Percentiles rank a stretch among this genome's conserved stretches.
phyloP scores from a whole-genome alignment of 1,140 invertebrate genomes.

The Hirudo medicinalis region DNA sequence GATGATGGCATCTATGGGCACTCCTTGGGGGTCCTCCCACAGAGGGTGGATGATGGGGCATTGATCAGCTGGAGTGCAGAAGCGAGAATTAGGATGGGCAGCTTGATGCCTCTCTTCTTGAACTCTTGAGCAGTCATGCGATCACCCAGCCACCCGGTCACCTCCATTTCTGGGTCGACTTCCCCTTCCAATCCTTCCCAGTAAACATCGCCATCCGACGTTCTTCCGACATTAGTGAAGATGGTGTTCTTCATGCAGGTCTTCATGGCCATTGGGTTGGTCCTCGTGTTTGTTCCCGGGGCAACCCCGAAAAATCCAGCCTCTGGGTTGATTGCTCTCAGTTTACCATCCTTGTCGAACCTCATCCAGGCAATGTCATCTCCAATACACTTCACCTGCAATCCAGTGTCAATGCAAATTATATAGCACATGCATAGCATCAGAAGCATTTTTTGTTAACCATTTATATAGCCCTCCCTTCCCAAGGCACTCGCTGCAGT shows the following conservation, averaged over 20 bases:
- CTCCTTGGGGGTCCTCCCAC: conserved; percentile 55
- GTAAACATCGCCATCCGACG: conserved; percentile 61
- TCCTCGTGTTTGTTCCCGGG: conserved; percentile 77
- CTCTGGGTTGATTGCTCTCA: conserved; percentile 96
- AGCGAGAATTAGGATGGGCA: conserved; percentile 50
- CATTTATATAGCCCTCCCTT: too few species aligned
- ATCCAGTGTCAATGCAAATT: background rate
- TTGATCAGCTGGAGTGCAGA: conserved; percentile 80
- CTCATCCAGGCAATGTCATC: conserved; percentile 63
- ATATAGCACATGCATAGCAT: too few species aligned
- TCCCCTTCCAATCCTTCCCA: conserved; percentile 86
- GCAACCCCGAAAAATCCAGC: conserved; percentile 99
- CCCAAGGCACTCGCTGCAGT: too few species aligned
- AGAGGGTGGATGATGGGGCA: conserved; percentile 82
- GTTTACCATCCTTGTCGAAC: conserved; percentile 73
- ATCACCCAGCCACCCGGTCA: conserved; percentile 36
- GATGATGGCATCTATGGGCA: conserved; percentile 88
- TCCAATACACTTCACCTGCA: conserved; percentile 36
- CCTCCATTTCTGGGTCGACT: conserved; percentile 56
- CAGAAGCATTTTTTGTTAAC: too few species aligned
- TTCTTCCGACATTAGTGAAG: conserved; percentile 97
- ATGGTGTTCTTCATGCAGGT: conserved; percentile 84
- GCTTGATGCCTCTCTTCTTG: conserved; percentile 46
- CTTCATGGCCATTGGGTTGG: conserved; percentile 93
- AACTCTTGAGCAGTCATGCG: conserved; percentile 20